Evolutionary conservation across 2,888 invertebrate species (phyloP).

Genomic region (Noctua janthe): DNA sequence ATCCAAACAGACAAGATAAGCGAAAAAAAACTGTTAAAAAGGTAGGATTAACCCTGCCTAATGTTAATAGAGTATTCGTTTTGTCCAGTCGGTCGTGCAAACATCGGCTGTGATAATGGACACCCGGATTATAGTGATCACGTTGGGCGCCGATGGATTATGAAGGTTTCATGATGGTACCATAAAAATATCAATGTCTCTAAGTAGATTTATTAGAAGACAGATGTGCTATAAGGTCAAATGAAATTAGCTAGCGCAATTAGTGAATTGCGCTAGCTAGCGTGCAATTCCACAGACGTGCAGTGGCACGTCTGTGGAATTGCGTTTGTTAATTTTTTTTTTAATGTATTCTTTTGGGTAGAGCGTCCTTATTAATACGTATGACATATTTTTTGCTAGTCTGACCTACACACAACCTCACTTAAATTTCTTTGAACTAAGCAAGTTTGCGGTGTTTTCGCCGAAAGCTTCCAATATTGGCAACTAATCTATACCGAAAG

Average conservation of each 20-base stretch:
- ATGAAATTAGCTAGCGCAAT: background rate
- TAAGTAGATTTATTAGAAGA: constrained; percentile 5
- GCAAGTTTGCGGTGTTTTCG: background rate
- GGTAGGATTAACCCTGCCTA: constrained; percentile 25
- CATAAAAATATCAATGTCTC: constrained; percentile 22
- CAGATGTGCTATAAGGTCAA: background rate
- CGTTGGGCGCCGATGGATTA: constrained; percentile 53
- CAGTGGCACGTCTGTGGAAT: background rate
- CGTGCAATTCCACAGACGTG: no score
- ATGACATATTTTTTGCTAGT: background rate
- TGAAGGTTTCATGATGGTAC: constrained; percentile 19
- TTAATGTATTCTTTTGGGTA: background rate
- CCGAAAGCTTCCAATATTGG: background rate
- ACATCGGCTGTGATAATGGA: constrained; percentile 53
- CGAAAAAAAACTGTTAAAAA: constrained; percentile 35
- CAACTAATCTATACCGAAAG: background rate
- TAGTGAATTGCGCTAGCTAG: no score
- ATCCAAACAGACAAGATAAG: constrained; percentile 20
- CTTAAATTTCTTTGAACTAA: background rate
- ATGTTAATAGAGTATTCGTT: constrained; percentile 58
- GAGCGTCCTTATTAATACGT: background rate
- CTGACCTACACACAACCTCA: background rate
- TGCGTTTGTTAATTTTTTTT: background rate
- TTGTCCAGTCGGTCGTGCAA: constrained; percentile 41
- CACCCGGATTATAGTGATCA: constrained; percentile 54